Percentiles rank a stretch among this genome's conserved stretches.
phyloP scores from a whole-genome alignment of 2,113 vertebrate genomes.

The Monarcha castaneiventris region DNA sequence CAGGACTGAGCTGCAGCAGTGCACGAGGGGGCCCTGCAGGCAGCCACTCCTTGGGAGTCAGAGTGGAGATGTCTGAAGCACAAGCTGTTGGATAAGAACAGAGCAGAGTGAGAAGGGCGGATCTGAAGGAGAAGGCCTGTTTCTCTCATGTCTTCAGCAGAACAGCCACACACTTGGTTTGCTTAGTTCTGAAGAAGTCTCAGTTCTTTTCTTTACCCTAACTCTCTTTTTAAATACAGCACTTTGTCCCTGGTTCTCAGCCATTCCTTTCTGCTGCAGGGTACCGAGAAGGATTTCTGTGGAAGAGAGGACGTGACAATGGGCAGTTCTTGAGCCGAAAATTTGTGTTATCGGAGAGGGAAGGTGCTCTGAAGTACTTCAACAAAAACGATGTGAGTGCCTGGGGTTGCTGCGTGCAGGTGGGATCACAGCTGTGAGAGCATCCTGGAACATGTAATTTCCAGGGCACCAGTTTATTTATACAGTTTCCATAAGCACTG shows the following conservation, averaged over 20 bases:
- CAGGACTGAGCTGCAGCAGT: not conserved
- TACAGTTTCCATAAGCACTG: not conserved
- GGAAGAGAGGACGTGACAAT: conserved; percentile 94
- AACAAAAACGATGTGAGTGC: conserved; percentile 91
- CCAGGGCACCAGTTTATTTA: not conserved
- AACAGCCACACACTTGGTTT: not conserved
- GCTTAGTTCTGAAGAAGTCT: not conserved
- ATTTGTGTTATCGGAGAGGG: conserved; percentile 90
- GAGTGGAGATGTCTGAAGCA: not conserved
- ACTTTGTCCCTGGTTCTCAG: not conserved
- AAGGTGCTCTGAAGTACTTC: conserved; percentile 94
- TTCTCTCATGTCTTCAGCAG: not conserved
- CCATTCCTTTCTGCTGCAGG: conserved; percentile 66
- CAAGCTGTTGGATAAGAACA: not conserved
- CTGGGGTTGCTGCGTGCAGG: not conserved
- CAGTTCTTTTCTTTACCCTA: not conserved
- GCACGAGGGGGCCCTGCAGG: not conserved
- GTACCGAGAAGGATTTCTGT: conserved; percentile 93
- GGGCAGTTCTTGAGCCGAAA: conserved; percentile 93
- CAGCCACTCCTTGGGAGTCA: not conserved
- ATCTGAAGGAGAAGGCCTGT: not conserved
- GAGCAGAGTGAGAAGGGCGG: not conserved
- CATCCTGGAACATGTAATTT: not conserved
- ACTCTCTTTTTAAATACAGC: not conserved
- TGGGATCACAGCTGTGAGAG: accelerated